These are phyloP conservation scores for Drosophila austrosaltans DNA, from an alignment of 2,888 invertebrate genomes.

Conservation along the genomic window DNA sequence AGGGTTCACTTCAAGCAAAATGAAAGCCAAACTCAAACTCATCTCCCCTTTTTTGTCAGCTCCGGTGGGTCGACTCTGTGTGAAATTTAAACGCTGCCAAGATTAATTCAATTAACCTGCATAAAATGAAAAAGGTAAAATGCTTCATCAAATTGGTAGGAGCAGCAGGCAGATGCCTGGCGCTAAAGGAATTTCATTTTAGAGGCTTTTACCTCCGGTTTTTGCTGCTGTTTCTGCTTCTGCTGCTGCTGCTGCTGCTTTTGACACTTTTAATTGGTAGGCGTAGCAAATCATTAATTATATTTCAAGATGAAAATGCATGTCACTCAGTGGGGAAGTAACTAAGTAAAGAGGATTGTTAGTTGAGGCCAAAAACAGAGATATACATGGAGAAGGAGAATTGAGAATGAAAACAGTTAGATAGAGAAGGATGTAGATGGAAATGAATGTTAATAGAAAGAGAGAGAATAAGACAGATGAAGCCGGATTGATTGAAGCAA, in stretches of 20 bases:
- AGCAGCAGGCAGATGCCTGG: slow-evolving; percentile 30
- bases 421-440: background rate
- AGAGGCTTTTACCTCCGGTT: slow-evolving; percentile 29
- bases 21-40: slow-evolving; percentile 34
- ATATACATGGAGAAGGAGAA: background rate
- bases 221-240: slow-evolving; percentile 19
- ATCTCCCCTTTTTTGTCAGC: slow-evolving; percentile 17
- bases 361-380: background rate
- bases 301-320: slow-evolving; percentile 67
- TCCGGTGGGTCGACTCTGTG: slow-evolving; percentile 39
- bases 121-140: slow-evolving; percentile 22
- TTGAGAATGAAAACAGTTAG: background rate
- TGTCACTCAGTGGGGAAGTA: slow-evolving; percentile 53
- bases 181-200: slow-evolving; percentile 46
- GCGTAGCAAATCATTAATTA: slow-evolving; percentile 77
- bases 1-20: slow-evolving; percentile 54
- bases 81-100: slow-evolving; percentile 60
- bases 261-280: slow-evolving; percentile 76
- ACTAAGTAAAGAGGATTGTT: slow-evolving; percentile 14
- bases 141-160: slow-evolving; percentile 24
- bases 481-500: background rate
- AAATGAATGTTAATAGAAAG: background rate
- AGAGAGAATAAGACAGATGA: background rate
- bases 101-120: slow-evolving; percentile 76
- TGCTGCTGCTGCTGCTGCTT: slow-evolving; percentile 48